phyloP scores from a whole-genome alignment of 2,113 vertebrate species.

The Petrocephalus microphthalmus region DNA sequence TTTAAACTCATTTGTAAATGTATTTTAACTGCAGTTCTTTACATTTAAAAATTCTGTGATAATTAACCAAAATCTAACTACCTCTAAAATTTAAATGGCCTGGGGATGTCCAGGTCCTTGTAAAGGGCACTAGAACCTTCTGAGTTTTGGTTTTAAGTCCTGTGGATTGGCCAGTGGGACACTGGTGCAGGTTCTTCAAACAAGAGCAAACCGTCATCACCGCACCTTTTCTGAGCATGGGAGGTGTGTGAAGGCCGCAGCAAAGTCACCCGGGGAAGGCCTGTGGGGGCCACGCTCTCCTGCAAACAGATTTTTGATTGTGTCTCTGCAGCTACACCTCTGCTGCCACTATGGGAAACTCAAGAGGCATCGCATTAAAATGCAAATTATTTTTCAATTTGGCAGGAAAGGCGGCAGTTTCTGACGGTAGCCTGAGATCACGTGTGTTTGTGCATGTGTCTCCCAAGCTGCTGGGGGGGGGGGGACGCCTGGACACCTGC shows the following conservation, averaged over 20 bases:
- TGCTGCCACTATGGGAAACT: background rate
- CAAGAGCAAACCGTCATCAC: conserved; percentile 3
- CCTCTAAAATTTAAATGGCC: background rate
- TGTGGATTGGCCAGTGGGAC: background rate
- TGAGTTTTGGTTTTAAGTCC: background rate
- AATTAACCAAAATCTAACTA: background rate
- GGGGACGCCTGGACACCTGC: background rate
- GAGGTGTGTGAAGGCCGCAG: conserved; percentile 21
- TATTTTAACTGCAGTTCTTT: background rate
- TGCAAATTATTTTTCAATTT: conserved; percentile 4
- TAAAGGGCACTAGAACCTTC: background rate
- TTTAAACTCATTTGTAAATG: background rate
- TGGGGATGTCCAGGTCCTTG: background rate
- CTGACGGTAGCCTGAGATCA: background rate
- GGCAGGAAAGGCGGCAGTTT: background rate
- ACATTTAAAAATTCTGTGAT: background rate
- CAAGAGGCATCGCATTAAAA: background rate
- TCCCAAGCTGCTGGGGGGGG: background rate
- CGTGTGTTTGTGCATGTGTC: background rate
- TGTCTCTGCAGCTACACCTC: background rate
- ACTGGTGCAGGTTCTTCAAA: conserved; percentile 20
- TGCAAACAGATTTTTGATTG: background rate
- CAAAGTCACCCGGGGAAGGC: conserved; percentile 18
- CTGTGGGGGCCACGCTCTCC: background rate
- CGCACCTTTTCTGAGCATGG: background rate